Evolutionary conservation across 2,888 invertebrate genomes (phyloP).

Genomic region (Ametastegia equiseti): DNA sequence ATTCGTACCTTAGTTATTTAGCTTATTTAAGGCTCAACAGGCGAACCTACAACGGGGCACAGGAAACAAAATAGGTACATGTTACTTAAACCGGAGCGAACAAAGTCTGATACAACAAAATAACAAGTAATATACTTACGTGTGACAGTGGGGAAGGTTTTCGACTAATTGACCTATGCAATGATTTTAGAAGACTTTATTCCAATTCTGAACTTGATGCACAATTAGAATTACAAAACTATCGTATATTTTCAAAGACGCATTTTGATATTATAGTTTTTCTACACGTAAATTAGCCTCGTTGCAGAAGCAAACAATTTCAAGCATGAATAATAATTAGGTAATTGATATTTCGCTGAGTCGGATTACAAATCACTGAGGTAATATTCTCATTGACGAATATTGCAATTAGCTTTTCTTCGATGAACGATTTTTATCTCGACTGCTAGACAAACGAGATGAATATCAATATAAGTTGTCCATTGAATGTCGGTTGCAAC

Average conservation of each 20-base stretch:
- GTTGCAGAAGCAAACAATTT: constrained; percentile 16
- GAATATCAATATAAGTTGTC: constrained; percentile 14
- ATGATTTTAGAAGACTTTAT: constrained; percentile 20
- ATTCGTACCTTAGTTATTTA: too few relatives aligned
- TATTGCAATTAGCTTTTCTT: not conserved
- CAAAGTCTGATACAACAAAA: not conserved
- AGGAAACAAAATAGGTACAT: too few relatives aligned
- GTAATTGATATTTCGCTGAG: not conserved
- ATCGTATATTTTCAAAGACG: not conserved
- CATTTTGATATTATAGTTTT: not conserved
- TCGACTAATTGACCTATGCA: not conserved
- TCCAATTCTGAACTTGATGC: constrained; percentile 34
- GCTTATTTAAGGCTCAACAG: too few relatives aligned
- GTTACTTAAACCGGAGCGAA: too few relatives aligned
- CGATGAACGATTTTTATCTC: not conserved
- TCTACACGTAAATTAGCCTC: not conserved
- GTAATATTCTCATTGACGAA: not conserved
- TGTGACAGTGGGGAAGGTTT: not conserved
- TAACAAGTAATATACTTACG: not conserved
- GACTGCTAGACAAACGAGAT: not conserved
- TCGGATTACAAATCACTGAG: not conserved
- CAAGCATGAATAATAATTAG: not conserved
- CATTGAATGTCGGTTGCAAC: not conserved
- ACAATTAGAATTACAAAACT: constrained; percentile 26
- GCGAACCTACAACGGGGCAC: too few relatives aligned